phyloP scores from a whole-genome alignment of 1,140 invertebrate genomes.

The Sesamia nonagrioides region DNA sequence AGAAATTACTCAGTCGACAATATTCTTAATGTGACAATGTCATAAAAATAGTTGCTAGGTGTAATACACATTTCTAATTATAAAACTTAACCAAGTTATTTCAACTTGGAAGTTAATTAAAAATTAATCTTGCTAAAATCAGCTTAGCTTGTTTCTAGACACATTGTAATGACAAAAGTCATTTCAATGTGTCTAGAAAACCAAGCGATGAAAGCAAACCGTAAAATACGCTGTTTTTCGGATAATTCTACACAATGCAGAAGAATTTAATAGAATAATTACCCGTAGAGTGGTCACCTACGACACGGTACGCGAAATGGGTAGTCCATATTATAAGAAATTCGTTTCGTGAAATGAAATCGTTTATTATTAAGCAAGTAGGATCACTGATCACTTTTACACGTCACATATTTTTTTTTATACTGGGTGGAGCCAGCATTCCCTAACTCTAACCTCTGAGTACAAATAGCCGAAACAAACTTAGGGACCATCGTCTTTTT shows the following conservation, averaged over 20 bases:
- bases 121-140: constrained; percentile 14
- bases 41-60: neutral
- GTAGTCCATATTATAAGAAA: neutral
- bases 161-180: too few relatives aligned
- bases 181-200: constrained; percentile 1
- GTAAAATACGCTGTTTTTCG: constrained; percentile 39
- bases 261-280: constrained; percentile 53
- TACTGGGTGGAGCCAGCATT: too few relatives aligned
- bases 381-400: too few relatives aligned
- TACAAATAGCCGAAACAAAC: too few relatives aligned
- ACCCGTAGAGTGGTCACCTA: constrained; percentile 22
- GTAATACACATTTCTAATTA: constrained; percentile 6
- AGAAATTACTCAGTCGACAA: too few relatives aligned
- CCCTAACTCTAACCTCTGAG: too few relatives aligned
- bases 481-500: too few relatives aligned
- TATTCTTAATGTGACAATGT: too few relatives aligned
- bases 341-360: neutral
- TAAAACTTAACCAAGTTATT: neutral
- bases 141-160: neutral
- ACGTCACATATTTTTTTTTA: too few relatives aligned
- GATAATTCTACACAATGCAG: constrained; percentile 53
- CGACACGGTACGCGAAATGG: constrained; percentile 28
- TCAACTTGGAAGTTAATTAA: constrained; percentile 13
- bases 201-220: constrained; percentile 13
- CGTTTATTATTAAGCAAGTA: too few relatives aligned